Evolutionary conservation across 1,140 invertebrate species (phyloP).

Genomic region (Nasonia vitripennis): DNA sequence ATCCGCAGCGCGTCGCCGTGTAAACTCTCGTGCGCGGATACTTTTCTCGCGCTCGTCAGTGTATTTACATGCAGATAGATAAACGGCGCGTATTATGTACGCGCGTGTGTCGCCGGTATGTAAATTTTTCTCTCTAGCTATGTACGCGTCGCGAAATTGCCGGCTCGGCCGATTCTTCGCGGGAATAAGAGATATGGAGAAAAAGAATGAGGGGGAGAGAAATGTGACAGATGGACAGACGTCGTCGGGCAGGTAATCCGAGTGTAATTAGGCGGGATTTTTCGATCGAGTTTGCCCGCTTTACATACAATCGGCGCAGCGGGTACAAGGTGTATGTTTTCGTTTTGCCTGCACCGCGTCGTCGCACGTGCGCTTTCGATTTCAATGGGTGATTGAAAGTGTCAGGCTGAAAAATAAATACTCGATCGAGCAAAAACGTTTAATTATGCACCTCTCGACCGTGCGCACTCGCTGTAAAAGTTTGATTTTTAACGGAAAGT

Average conservation of each 20-base stretch:
- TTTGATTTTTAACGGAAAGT: no score
- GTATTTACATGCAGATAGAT: conserved; percentile 20
- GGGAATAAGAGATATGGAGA: not conserved
- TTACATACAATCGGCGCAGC: conserved; percentile 3
- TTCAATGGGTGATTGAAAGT: not conserved
- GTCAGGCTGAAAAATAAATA: not conserved
- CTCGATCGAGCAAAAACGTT: not conserved
- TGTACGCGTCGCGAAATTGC: conserved; percentile 4
- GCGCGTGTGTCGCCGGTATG: not conserved
- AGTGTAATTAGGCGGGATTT: conserved; percentile 8
- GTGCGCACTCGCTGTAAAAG: not conserved
- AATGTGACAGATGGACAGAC: not conserved
- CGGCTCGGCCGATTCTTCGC: not conserved
- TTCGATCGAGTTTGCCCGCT: conserved; percentile 3
- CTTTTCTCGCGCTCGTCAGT: conserved; percentile 4
- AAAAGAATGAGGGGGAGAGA: not conserved
- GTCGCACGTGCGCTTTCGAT: not conserved
- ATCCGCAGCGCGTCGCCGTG: not conserved
- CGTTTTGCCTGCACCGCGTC: not conserved
- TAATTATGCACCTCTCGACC: not conserved
- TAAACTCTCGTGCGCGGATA: not conserved
- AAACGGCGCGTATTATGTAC: not conserved
- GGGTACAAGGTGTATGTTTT: not conserved
- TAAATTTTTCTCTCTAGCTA: not conserved
- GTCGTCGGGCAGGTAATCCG: not conserved